Evolutionary conservation across 1,140 invertebrate species (phyloP), one percentile per base, ranked within the genome.

Genomic region (Lanistes nyassanus): DNA sequence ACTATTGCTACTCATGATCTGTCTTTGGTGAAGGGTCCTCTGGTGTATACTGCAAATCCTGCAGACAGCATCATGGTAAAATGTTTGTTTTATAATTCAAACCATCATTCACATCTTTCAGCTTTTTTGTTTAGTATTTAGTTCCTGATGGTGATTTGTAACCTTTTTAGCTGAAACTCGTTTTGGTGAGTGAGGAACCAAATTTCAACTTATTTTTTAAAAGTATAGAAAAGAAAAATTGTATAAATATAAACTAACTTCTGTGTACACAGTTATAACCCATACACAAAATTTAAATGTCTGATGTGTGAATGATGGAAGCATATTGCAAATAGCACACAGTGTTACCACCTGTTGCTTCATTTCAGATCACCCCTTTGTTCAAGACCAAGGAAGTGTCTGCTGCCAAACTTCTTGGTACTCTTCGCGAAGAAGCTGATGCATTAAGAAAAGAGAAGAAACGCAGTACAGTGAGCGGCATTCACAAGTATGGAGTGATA

Each of bases 1-100:
- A 95, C 94, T 3, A 94, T 96, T 78, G 94, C 94, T 16, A 95
- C 94, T 3, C 95, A 96, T 89, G 94, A 96, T 88, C 86, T 94
- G 66, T 90, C 89, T 36, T 92, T 92, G 80, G 88, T 96, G 36
- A 85, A 84, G 71, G 91, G 92, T 91, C 91, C 93, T 73, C 84
- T 95, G 37, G 88, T 88, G 1, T 95, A 94, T 87, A 93, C 92
- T 72, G 93, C 93, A 0, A 90, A 89, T 79, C 78, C 88, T 37
- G 94, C 94, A 26, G 84, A 88, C 9, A 87, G 90, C 56, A 89
- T 95, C 16, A 88, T 90, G 84, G 89, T 90, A 82, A 76, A 47
- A 31, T 26, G 66, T 75, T 47, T 31, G 65, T 73, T 39, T 47
- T 60, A 4, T 62, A 47, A 47, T 47, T 47, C 19, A 13, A 47